Evolutionary conservation across 1,140 invertebrate genomes (phyloP).

Genomic region (Drosophila virilis): DNA sequence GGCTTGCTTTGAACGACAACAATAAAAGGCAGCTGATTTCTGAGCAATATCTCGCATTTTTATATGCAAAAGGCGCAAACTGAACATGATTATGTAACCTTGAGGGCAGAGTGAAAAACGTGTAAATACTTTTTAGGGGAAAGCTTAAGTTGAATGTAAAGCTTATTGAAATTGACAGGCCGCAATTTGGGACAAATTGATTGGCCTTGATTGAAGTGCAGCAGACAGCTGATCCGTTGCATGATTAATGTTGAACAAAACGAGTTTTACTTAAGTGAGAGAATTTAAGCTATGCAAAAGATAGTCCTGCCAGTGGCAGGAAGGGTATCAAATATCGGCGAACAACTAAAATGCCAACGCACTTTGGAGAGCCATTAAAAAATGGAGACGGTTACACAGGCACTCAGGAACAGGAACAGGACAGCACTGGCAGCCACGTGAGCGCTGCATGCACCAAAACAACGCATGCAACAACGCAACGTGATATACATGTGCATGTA

Average conservation of each 20-base stretch:
- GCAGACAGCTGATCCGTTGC: neutral
- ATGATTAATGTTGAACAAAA: too few species aligned
- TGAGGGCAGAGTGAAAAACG: neutral
- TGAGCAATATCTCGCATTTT: slow-evolving; percentile 32
- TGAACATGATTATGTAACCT: slow-evolving; percentile 13
- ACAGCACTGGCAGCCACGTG: slow-evolving; percentile 31
- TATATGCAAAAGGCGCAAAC: slow-evolving; percentile 32
- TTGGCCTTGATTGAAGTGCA: slow-evolving; percentile 33
- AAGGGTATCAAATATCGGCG: neutral
- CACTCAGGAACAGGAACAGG: neutral
- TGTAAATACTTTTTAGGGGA: slow-evolving; percentile 2
- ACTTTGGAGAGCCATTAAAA: slow-evolving; percentile 31
- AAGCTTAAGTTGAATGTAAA: slow-evolving; percentile 43
- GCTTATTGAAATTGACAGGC: slow-evolving; percentile 68
- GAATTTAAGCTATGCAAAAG: neutral
- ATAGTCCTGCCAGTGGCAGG: neutral
- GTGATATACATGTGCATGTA: slow-evolving; percentile 5
- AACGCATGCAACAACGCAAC: slow-evolving; percentile 4
- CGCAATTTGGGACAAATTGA: slow-evolving; percentile 55
- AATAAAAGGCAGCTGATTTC: slow-evolving; percentile 23
- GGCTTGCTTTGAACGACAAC: slow-evolving; percentile 4
- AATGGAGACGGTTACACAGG: slow-evolving; percentile 6
- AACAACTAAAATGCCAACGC: slow-evolving; percentile 32
- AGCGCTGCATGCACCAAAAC: neutral
- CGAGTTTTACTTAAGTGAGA: too few species aligned